Percentiles rank a stretch among this genome's conserved stretches.
phyloP scores from a whole-genome alignment of 1,140 invertebrate species.

The Cataglyphis hispanica region DNA sequence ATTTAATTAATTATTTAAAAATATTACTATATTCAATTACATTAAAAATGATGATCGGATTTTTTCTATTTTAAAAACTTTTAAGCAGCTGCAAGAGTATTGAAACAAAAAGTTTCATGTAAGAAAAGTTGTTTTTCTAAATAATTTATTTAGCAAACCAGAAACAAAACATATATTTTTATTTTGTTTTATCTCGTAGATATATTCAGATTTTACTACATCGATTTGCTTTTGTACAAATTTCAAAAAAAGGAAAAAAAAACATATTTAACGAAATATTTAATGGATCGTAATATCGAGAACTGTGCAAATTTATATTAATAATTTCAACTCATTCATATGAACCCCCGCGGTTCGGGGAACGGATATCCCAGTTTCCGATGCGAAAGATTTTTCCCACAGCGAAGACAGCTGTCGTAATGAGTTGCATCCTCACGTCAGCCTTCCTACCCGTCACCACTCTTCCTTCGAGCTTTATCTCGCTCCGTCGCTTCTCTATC shows the following conservation, averaged over 20 bases:
- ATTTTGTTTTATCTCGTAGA: too few relatives aligned
- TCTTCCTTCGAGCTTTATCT: slow-evolving; percentile 49
- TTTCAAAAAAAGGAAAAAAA: background rate
- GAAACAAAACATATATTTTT: background rate
- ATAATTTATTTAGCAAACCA: background rate
- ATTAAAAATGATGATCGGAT: background rate
- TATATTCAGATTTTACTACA: background rate
- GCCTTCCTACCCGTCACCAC: slow-evolving; percentile 19
- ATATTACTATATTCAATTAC: background rate
- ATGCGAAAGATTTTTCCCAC: slow-evolving; percentile 82
- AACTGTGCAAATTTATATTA: background rate
- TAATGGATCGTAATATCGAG: background rate
- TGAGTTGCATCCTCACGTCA: slow-evolving; percentile 86
- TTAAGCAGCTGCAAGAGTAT: background rate
- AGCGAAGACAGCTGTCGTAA: slow-evolving; percentile 85
- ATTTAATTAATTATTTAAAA: slow-evolving; percentile 11
- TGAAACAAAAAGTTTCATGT: background rate
- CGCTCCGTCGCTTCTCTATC: slow-evolving; percentile 45
- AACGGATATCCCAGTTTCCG: slow-evolving; percentile 57
- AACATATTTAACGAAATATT: background rate
- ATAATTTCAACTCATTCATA: slow-evolving; percentile 20
- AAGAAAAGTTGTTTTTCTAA: background rate
- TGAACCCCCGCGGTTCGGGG: slow-evolving; percentile 34
- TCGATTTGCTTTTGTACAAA: background rate
- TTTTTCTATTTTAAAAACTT: background rate